A percentile compares a stretch with the other conserved stretches of the same genome.
Conservation (phyloP, 2,113 vertebrate species). For the Trochalopteron elliotii region DNA sequence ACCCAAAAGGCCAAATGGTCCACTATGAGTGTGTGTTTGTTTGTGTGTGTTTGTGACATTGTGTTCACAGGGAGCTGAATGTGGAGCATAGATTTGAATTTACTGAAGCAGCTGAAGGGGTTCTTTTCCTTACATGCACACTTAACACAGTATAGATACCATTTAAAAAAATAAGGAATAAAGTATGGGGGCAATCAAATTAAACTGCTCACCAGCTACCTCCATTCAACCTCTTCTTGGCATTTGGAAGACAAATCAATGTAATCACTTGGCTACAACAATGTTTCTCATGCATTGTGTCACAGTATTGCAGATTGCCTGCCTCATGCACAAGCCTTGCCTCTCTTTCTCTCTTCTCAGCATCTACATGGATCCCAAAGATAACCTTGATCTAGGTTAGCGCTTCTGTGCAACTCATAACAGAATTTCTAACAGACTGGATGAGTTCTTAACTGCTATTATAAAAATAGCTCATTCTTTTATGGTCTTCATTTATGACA, state of each 20-base stretch:
- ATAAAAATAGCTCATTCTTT: not conserved
- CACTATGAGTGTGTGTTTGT: not conserved
- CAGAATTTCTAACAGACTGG: not conserved
- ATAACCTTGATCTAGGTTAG: not conserved
- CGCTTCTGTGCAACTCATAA: rapidly evolving
- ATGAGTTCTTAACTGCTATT: not conserved
- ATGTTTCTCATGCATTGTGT: not conserved
- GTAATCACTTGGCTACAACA: not conserved
- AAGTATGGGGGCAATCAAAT: not conserved
- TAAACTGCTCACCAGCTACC: not conserved
- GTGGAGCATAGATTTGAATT: not conserved
- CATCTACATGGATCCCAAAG: not conserved
- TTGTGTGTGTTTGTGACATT: not conserved
- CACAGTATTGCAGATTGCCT: not conserved
- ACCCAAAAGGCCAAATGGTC: not conserved
- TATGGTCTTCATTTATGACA: not conserved
- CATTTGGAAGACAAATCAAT: not conserved
- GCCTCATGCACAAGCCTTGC: not conserved
- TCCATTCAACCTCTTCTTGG: not conserved
- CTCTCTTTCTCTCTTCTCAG: not conserved
- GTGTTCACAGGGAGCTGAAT: not conserved
- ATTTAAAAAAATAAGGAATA: not conserved
- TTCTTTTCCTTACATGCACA: not conserved
- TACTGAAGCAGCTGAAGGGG: not conserved
- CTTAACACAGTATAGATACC: not conserved